Percentiles rank a stretch among this genome's conserved stretches.
Evolutionary conservation across 2,797 vertebrate genomes (phyloP).

Genomic region (Parambassis ranga): DNA sequence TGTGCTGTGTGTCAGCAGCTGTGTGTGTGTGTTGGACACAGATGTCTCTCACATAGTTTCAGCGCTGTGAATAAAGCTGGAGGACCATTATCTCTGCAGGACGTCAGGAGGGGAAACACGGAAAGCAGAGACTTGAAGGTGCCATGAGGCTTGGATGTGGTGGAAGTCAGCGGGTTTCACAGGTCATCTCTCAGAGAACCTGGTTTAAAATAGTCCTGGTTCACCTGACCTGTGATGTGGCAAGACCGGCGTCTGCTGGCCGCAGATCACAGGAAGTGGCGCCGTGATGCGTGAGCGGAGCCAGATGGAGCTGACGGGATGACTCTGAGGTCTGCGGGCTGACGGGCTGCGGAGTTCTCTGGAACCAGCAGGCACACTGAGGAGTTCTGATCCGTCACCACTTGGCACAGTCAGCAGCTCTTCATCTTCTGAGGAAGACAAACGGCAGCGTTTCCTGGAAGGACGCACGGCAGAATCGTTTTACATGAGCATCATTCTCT

Average conservation of each 20-base stretch:
- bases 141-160: neutral
- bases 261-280: constrained; percentile 27
- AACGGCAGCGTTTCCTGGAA: too few relatives aligned
- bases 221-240: constrained; percentile 20
- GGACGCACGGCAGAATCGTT: too few relatives aligned
- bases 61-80: too few relatives aligned
- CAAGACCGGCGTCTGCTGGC: constrained; percentile 5
- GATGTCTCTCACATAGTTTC: too few relatives aligned
- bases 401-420: too few relatives aligned
- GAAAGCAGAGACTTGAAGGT: neutral
- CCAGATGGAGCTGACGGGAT: constrained; percentile 17
- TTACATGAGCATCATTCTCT: too few relatives aligned
- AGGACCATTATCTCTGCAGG: neutral
- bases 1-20: too few relatives aligned
- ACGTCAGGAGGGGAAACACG: neutral
- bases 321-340: neutral
- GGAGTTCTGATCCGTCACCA: neutral
- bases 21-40: too few relatives aligned
- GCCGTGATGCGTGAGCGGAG: neutral
- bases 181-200: too few relatives aligned
- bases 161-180: neutral
- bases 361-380: neutral
- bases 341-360: neutral
- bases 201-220: neutral
- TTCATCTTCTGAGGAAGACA: too few relatives aligned